Conservation (phyloP, 2,797 vertebrate genomes). For the Microcaecilia unicolor region DNA sequence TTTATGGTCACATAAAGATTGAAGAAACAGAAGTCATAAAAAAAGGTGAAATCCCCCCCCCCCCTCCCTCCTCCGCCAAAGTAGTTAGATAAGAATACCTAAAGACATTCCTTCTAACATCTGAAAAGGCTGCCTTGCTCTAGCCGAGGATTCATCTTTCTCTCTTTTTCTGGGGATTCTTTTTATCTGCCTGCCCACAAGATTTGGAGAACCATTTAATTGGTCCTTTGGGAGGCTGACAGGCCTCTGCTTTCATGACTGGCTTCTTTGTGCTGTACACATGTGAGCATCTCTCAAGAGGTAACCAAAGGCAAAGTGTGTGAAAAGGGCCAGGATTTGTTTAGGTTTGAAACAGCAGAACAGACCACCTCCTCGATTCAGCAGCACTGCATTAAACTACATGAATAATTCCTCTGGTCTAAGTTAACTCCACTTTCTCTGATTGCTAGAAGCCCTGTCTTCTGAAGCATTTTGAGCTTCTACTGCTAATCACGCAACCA, state of each 20-base stretch:
- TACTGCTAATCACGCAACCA: constrained; percentile 50
- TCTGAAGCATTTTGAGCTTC: constrained; percentile 45
- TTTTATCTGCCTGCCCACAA: constrained; percentile 88
- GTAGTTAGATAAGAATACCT: constrained; percentile 78
- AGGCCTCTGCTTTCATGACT: constrained; percentile 74
- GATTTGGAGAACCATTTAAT: constrained; percentile 86
- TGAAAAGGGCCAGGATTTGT: constrained; percentile 53
- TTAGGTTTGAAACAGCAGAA: constrained; percentile 55
- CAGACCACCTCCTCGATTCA: constrained; percentile 35
- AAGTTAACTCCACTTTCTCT: constrained; percentile 46
- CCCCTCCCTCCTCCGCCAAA: too few species aligned
- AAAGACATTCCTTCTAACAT: constrained; percentile 74
- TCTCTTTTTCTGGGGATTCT: constrained; percentile 53
- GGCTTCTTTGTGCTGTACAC: constrained; percentile 74
- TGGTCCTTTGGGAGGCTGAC: constrained; percentile 86
- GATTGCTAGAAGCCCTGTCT: constrained; percentile 32
- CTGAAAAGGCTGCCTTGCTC: constrained; percentile 59
- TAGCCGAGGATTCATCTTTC: constrained; percentile 67
- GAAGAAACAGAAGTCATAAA: constrained; percentile 4
- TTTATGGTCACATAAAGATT: constrained; percentile 14
- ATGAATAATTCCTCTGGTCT: constrained; percentile 39
- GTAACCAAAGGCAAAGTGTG: constrained; percentile 70
- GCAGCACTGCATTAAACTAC: constrained; percentile 43
- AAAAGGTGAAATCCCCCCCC: constrained; percentile 34
- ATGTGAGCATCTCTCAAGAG: constrained; percentile 76